Conservation (phyloP, 2,797 vertebrate genomes). For the Lagorchestes hirsutus region DNA sequence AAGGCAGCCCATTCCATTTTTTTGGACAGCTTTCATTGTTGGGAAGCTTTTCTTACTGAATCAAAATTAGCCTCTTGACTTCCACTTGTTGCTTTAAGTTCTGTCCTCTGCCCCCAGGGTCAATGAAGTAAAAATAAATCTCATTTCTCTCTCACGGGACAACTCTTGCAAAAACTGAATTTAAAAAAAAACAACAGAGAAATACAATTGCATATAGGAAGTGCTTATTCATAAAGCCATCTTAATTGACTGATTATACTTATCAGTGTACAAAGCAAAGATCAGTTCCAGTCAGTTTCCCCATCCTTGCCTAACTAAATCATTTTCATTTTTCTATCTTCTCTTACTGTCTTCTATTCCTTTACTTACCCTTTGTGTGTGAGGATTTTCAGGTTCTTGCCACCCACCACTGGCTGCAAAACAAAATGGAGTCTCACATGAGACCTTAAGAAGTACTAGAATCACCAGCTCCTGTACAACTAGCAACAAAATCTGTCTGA, state of each 20-base stretch:
- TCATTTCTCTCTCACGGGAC: background rate
- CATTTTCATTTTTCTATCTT: background rate
- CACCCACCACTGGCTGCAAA: slow-evolving; percentile 96
- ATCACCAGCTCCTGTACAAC: slow-evolving; percentile 11
- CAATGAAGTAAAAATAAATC: background rate
- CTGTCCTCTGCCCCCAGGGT: background rate
- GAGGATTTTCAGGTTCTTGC: slow-evolving; percentile 98
- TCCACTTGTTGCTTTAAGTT: background rate
- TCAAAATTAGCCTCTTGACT: background rate
- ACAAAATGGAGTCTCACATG: slow-evolving; percentile 69
- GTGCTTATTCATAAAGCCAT: background rate
- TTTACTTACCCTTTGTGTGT: slow-evolving; percentile 93
- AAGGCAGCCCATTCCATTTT: background rate
- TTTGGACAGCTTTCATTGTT: background rate
- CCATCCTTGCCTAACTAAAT: background rate
- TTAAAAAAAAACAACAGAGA: background rate
- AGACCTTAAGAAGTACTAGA: slow-evolving; percentile 38
- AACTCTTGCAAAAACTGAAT: background rate
- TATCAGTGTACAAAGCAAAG: background rate
- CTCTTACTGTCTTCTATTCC: background rate
- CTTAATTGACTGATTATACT: background rate
- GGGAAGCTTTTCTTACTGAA: background rate
- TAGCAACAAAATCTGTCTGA: slow-evolving; percentile 30
- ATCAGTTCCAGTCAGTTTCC: background rate
- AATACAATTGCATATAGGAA: background rate